Conservation (phyloP, 2,113 vertebrate species). For the Clarias batrachus region DNA sequence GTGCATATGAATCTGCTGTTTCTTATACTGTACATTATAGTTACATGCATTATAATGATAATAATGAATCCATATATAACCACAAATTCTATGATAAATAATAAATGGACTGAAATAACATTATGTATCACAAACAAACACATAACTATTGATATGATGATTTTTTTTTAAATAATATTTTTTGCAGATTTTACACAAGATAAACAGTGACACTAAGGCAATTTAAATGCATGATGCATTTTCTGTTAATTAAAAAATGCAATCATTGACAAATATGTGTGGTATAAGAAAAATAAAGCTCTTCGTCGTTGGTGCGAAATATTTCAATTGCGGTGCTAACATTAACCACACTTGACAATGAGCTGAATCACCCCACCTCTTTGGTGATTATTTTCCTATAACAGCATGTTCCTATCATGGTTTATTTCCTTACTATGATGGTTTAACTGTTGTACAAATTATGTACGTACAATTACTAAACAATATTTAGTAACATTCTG, state of each 20-base stretch:
- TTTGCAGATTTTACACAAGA: not conserved
- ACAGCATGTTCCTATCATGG: not conserved
- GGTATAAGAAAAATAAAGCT: too few relatives aligned
- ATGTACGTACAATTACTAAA: too few relatives aligned
- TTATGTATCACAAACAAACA: not conserved
- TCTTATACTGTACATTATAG: not conserved
- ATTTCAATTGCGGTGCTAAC: not conserved
- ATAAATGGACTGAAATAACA: not conserved
- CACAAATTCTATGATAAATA: not conserved
- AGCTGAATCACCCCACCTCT: not conserved
- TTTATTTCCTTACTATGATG: too few relatives aligned
- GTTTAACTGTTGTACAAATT: too few relatives aligned
- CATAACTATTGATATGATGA: not conserved
- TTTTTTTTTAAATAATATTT: not conserved
- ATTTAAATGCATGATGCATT: too few relatives aligned
- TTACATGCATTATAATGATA: not conserved
- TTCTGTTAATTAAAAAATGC: too few relatives aligned
- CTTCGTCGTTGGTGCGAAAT: too few relatives aligned
- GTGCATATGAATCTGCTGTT: not conserved
- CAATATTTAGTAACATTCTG: not conserved
- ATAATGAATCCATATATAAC: not conserved
- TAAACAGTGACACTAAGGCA: not conserved
- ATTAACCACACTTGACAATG: not conserved
- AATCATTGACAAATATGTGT: too few relatives aligned
- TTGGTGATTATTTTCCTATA: not conserved